These are phyloP conservation scores for Malurus cyaneus DNA, from an alignment of 2,113 vertebrate genomes.

Conservation along the genomic window DNA sequence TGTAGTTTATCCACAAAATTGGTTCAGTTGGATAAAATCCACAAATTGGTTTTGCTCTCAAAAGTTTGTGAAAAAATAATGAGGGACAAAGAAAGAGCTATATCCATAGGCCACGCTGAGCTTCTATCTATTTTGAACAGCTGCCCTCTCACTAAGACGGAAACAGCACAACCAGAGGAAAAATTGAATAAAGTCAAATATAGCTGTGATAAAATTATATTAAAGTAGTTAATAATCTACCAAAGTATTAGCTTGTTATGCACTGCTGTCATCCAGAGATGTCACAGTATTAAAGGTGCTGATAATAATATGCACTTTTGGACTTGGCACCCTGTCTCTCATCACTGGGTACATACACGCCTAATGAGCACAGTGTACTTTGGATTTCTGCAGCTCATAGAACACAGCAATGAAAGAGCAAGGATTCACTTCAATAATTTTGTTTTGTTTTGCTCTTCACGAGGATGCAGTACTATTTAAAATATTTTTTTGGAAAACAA, in stretches of 20 bases:
- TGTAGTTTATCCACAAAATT: background rate
- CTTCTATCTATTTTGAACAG: background rate
- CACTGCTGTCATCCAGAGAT: background rate
- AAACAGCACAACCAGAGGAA: background rate
- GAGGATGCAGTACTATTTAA: background rate
- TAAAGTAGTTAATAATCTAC: slow-evolving; percentile 44
- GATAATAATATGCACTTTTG: background rate
- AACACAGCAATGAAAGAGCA: slow-evolving; percentile 4
- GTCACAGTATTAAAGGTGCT: background rate
- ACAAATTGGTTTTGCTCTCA: background rate
- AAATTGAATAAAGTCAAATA: background rate
- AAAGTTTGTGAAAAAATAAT: background rate
- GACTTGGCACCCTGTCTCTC: background rate
- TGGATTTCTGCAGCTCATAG: background rate
- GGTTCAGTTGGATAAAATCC: background rate
- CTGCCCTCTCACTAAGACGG: background rate
- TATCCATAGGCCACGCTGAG: background rate
- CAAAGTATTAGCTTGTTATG: background rate
- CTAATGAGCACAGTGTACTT: background rate
- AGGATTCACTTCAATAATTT: background rate
- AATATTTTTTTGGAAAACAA: slow-evolving; percentile 3
- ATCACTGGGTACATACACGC: background rate
- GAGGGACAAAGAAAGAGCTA: background rate
- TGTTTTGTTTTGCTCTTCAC: slow-evolving; percentile 25
- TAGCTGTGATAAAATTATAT: background rate